Conservation (phyloP, 1,140 invertebrate species). For the Drosophila seguyi region DNA sequence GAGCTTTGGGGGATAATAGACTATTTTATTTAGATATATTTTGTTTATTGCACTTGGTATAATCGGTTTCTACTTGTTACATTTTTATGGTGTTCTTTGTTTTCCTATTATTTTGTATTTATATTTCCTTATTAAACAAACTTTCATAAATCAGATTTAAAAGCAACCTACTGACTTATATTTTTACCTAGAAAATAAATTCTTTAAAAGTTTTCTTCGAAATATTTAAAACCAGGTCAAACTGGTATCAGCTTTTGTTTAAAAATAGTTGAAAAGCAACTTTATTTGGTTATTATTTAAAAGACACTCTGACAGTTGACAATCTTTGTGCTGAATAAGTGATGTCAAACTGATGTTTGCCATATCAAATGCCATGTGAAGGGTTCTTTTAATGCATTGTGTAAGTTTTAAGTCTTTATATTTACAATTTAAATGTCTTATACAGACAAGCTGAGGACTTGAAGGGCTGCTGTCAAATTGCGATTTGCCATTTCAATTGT, state of each 20-base stretch:
- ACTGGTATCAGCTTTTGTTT: background rate
- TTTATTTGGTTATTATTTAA: background rate
- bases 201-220: too few relatives aligned
- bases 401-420: background rate
- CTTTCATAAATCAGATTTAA: too few relatives aligned
- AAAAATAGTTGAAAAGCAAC: background rate
- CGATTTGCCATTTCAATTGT: constrained; percentile 20
- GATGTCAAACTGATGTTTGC: background rate
- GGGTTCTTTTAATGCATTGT: background rate
- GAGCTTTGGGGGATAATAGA: background rate
- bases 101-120: too few relatives aligned
- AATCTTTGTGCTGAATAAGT: background rate
- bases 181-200: too few relatives aligned
- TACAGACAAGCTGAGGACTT: background rate
- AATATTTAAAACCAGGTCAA: too few relatives aligned
- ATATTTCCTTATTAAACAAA: too few relatives aligned
- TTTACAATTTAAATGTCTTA: background rate
- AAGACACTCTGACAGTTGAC: background rate
- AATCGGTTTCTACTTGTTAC: background rate
- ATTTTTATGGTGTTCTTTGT: background rate
- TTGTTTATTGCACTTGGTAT: background rate
- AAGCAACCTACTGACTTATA: too few relatives aligned
- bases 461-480: constrained; percentile 18
- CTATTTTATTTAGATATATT: constrained; percentile 1
- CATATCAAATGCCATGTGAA: background rate